phyloP scores from a whole-genome alignment of 1,140 invertebrate species.

The Goniozus legneri region DNA sequence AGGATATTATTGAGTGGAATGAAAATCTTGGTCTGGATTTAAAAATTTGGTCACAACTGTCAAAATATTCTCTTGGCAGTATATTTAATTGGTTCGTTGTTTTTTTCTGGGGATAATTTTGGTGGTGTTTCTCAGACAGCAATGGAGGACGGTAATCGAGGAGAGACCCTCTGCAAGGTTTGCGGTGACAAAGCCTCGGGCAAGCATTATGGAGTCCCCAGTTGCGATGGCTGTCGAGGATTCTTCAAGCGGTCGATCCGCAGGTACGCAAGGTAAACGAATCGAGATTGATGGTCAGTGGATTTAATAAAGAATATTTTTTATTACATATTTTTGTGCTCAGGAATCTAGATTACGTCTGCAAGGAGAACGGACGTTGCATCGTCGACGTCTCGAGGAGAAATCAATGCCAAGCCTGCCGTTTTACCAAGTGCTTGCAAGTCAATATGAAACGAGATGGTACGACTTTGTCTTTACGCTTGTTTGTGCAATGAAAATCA shows the following conservation, averaged over 20 bases:
- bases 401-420: conserved; percentile 94
- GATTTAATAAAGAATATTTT: neutral
- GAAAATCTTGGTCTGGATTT: no score
- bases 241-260: conserved; percentile 90
- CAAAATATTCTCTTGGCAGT: conserved; percentile 47
- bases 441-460: conserved; percentile 96
- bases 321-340: conserved; percentile 12
- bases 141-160: conserved; percentile 46
- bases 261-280: conserved; percentile 60
- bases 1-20: no score
- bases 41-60: no score
- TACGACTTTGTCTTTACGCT: conserved; percentile 43
- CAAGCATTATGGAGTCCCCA: conserved; percentile 88
- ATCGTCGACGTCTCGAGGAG: conserved; percentile 86
- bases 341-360: conserved; percentile 87
- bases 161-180: conserved; percentile 63
- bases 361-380: conserved; percentile 86
- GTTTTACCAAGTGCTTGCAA: conserved; percentile 87
- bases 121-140: conserved; percentile 4
- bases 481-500: conserved; percentile 1
- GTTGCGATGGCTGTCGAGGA: conserved; percentile 86
- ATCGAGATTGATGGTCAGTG: neutral
- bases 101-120: neutral
- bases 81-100: conserved; percentile 39
- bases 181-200: conserved; percentile 91